Evolutionary conservation across 2,888 invertebrate species (phyloP).

Genomic region (Anoplius nigerrimus): DNA sequence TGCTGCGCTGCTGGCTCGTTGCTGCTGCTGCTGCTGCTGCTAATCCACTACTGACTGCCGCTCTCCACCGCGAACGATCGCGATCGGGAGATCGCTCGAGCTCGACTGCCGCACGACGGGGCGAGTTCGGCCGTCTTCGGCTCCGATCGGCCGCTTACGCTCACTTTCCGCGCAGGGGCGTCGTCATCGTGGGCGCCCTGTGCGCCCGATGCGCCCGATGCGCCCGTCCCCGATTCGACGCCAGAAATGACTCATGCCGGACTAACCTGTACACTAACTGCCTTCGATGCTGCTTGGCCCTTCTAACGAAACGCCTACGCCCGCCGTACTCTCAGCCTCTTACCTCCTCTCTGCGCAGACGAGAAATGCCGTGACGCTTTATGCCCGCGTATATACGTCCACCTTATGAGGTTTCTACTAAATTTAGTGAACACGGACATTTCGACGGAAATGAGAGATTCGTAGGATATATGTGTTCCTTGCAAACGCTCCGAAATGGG

Average conservation of each 20-base stretch:
- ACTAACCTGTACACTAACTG: too few relatives aligned
- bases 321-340: neutral
- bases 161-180: conserved; percentile 55
- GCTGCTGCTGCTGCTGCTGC: conserved; percentile 72
- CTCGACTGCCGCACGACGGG: conserved; percentile 50
- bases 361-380: too few relatives aligned
- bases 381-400: too few relatives aligned
- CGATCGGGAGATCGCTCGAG: conserved; percentile 56
- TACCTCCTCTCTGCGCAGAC: neutral
- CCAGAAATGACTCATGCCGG: neutral
- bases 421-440: too few relatives aligned
- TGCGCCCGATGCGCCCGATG: neutral
- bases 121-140: conserved; percentile 46
- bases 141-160: conserved; percentile 48
- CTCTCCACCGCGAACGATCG: conserved; percentile 51
- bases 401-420: too few relatives aligned
- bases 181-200: conserved; percentile 22
- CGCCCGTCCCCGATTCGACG: neutral
- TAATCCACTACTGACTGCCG: conserved; percentile 73
- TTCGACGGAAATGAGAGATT: too few relatives aligned
- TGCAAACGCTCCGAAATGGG: too few relatives aligned
- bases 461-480: too few relatives aligned
- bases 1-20: conserved; percentile 74
- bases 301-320: neutral
- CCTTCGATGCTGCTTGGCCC: too few relatives aligned